Base-by-base conservation (phyloP, 2,113 vertebrate genomes). In the Lepidothrix coronata region DNA sequence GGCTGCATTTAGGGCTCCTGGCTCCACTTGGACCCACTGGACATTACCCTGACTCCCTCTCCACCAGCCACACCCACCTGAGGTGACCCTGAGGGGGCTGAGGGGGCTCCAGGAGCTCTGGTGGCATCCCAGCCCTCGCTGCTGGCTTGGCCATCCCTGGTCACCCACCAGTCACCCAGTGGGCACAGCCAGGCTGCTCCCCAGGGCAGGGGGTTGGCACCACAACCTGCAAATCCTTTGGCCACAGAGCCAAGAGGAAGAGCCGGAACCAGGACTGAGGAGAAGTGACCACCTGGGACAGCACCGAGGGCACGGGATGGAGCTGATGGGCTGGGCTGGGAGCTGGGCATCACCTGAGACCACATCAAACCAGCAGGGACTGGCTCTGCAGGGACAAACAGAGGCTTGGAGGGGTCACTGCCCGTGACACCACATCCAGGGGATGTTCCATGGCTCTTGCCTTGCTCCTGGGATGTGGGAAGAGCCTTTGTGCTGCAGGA, bases 171-270 rank as follows among this genome's bases (percentile, higher is more conserved):
- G 15, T 27, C 16, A 37, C 33, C 37, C 25, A 3, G 66, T 8
- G 33, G 80, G 44, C 80, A 85, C 43, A 46, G n/a, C 16, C 23
- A 52, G 68, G 22, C 22, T 21, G 14, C 23, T 59, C 24, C 16
- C 6, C 1, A 0, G 39, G 16, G 16, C 17, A n/a, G 35, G n/a
- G 76, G 19, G 13, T 30, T n/a, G 24, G 14, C 10, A 3, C 30
- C 63, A 30, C 2, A 9, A 73, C 35, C 35, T 18, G 11, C 49
- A 62, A 49, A 73, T 27, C 71, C 44, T 66, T 1, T 1, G 2
- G 55, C 70, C 61, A 12, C 44, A 35, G 30, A 85, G 49, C 37
- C 70, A 27, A 54, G 65, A 48, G 63, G 44, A 13, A 44, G 65
- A 62, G 37, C 14, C 78, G 52, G 75, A 27, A 39, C 2, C 0